Evolutionary conservation across 2,888 invertebrate species (phyloP).

Genomic region (Rapana venosa): DNA sequence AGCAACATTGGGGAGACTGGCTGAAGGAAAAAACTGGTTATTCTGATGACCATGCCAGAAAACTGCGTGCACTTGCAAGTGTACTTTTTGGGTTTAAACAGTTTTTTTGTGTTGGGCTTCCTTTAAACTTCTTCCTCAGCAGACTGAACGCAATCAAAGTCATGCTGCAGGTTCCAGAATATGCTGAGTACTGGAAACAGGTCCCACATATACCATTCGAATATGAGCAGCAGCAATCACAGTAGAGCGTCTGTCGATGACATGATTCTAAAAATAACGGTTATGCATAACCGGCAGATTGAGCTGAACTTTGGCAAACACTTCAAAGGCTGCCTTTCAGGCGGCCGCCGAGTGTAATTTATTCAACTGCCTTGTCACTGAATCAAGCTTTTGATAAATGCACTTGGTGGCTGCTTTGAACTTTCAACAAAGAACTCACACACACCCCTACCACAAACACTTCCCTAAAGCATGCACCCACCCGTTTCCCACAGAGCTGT

Average conservation of each 20-base stretch:
- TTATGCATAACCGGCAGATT: not conserved
- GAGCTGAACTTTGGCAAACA: too few relatives aligned
- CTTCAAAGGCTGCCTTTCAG: too few relatives aligned
- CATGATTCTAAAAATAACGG: not conserved
- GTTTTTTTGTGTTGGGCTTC: not conserved
- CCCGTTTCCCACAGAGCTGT: not conserved
- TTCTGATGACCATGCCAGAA: not conserved
- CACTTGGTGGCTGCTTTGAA: not conserved
- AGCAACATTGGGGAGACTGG: too few relatives aligned
- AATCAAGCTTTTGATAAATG: not conserved
- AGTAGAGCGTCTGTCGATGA: not conserved
- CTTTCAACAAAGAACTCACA: not conserved
- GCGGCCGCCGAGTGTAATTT: not conserved
- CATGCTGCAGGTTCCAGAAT: conserved; percentile 3
- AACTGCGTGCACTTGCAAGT: conserved; percentile 1
- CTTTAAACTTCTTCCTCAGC: not conserved
- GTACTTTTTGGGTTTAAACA: not conserved
- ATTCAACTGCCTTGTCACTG: not conserved
- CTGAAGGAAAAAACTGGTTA: too few relatives aligned
- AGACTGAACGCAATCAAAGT: conserved; percentile 3
- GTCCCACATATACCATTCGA: not conserved
- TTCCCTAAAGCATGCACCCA: not conserved
- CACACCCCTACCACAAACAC: not conserved
- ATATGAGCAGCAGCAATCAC: not conserved
- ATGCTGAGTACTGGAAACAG: not conserved